phyloP scores from a whole-genome alignment of 2,888 invertebrate genomes.

The Dasypogon diadema region DNA sequence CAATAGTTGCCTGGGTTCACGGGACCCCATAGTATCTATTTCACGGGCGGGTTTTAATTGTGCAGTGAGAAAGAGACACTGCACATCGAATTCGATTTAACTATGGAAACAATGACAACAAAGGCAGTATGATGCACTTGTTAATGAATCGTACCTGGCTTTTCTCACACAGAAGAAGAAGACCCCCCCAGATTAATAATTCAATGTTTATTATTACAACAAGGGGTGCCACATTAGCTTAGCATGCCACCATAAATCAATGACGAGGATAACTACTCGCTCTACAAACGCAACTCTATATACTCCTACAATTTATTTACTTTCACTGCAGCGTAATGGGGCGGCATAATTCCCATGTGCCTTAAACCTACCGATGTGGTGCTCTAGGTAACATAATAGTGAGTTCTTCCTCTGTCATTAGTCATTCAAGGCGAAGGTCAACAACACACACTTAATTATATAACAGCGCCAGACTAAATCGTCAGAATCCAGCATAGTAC shows the following conservation, averaged over 20 bases:
- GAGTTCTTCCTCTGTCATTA: conserved; percentile 12
- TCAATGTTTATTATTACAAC: background rate
- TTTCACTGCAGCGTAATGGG: background rate
- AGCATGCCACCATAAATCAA: background rate
- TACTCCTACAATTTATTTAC: background rate
- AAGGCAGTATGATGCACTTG: background rate
- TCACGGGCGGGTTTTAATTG: too few species aligned
- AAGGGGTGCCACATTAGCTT: background rate
- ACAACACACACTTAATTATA: background rate
- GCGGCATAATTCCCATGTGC: conserved; percentile 17
- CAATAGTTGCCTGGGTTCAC: too few species aligned
- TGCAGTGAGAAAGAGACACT: too few species aligned
- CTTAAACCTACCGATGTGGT: background rate
- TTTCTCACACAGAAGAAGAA: too few species aligned
- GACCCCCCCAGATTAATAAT: too few species aligned
- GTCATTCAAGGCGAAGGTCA: conserved; percentile 36
- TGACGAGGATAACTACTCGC: background rate
- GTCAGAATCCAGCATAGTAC: background rate
- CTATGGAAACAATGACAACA: background rate
- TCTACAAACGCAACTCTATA: background rate
- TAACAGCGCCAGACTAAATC: too few species aligned
- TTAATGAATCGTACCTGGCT: background rate
- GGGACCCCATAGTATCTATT: too few species aligned
- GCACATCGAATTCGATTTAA: too few species aligned
- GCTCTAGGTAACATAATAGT: background rate